Evolutionary conservation across 2,797 vertebrate genomes (phyloP), one percentile per base, ranked within the genome.

Genomic region (Enteromius anoplus): DNA sequence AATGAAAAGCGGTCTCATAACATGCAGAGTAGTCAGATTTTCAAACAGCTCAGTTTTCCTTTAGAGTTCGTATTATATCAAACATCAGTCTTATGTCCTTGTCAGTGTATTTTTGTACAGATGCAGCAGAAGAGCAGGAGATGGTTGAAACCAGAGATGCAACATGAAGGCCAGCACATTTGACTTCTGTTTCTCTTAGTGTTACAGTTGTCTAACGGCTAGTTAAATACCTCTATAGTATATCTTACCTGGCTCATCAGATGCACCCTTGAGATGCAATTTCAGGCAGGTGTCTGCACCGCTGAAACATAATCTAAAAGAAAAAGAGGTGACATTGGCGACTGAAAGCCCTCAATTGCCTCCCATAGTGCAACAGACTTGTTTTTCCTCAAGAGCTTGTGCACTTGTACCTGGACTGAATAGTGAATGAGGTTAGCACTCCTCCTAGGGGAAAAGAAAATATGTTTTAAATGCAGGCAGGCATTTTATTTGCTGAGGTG

Each of bases 221-320:
- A 68, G 83, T 85, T 84, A 72, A 84, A 82, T 55, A 77, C 65
- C 64, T 68, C 51, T 78, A 62, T 66, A 47, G 45, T 75, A 66
- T 32, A 45, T 80, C 15, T 11, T 78, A 55, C 49, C 68, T 77
- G 55, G 80, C 83, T 87, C 85, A 81, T 85, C 86, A 82, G 66
- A 78, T 66, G 32, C 65, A 65, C 60, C 17, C 73, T 19, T 66
- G 78, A 83, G 84, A 80, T 88, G 86, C 82, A 81, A 87, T 88
- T 88, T 86, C 82, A 88, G 79, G 58, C 66, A 73, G 83, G 70
- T 72, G 77, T 85, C 77, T 82, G 68, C 65, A 76, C n/a, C 70
- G 42, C 77, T 80, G 77, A 83, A 83, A 83, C 60, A 55, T 51
- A 60, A 85, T 82, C 75, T 21, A 68, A 55, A 75, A 73, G 60